Percentiles rank a stretch among this genome's conserved stretches.
phyloP scores from a whole-genome alignment of 1,140 invertebrate genomes.

The Mya arenaria region DNA sequence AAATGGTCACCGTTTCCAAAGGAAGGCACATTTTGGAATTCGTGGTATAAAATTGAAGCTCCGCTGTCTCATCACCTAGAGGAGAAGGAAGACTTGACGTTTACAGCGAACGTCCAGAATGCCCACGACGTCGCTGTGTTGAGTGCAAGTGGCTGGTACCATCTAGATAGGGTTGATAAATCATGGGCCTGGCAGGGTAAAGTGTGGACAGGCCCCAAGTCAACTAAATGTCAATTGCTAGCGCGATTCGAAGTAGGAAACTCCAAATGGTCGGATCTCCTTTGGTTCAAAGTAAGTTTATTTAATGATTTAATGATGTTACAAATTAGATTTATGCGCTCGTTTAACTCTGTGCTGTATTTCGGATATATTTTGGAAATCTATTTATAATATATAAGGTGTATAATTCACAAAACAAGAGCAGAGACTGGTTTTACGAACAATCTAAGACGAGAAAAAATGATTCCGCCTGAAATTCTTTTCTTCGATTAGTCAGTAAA shows the following conservation, averaged over 20 bases:
- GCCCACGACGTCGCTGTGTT: constrained; percentile 34
- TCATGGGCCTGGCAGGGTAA: constrained; percentile 9
- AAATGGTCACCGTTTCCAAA: constrained; percentile 41
- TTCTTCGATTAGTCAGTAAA: too few species aligned
- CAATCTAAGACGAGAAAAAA: neutral
- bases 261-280: constrained; percentile 21
- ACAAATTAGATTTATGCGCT: too few species aligned
- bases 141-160: constrained; percentile 5
- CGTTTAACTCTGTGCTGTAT: neutral
- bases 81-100: constrained; percentile 28
- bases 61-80: constrained; percentile 11
- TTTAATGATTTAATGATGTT: too few species aligned
- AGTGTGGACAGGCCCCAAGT: constrained; percentile 27
- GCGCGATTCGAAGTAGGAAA: constrained; percentile 26
- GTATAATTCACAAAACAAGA: neutral
- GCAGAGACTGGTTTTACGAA: too few species aligned
- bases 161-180: constrained; percentile 7
- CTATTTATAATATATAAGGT: neutral
- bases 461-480: too few species aligned
- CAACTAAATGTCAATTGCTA: constrained; percentile 16
- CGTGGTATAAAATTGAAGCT: neutral
- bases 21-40: neutral
- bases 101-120: neutral
- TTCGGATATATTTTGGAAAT: neutral
- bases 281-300: constrained; percentile 37